A percentile compares a stretch with the other conserved stretches of the same genome.
Conservation (phyloP, 2,888 invertebrate species). For the Drosophila atroscutellata region DNA sequence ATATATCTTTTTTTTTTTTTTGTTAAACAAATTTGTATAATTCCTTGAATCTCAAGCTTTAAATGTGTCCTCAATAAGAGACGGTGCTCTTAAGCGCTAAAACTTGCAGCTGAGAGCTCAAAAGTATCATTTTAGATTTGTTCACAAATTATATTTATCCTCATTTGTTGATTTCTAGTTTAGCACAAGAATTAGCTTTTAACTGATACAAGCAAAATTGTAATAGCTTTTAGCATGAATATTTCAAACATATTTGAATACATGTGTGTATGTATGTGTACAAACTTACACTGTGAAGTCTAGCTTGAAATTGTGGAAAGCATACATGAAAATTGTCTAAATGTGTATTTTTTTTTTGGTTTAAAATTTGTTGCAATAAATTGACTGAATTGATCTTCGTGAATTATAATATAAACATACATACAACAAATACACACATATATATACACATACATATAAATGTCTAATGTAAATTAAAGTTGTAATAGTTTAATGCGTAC, state of each 20-base stretch:
- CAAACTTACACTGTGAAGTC: slow-evolving; percentile 8
- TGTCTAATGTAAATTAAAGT: slow-evolving; percentile 63
- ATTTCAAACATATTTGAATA: slow-evolving; percentile 39
- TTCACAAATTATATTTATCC: not conserved
- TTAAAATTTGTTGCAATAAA: slow-evolving; percentile 69
- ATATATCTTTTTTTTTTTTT: slow-evolving; percentile 6
- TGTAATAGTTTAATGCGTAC: slow-evolving; percentile 29
- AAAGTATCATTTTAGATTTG: slow-evolving; percentile 7
- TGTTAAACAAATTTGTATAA: not conserved
- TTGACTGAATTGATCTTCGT: slow-evolving; percentile 68
- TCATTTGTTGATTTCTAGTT: slow-evolving; percentile 1
- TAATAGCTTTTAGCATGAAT: slow-evolving; percentile 48
- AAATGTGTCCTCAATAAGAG: not conserved
- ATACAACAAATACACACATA: slow-evolving; percentile 33
- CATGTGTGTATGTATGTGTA: slow-evolving; percentile 19
- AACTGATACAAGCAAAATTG: slow-evolving; percentile 10
- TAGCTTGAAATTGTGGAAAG: slow-evolving; percentile 34
- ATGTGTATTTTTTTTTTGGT: slow-evolving; percentile 27
- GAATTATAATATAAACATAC: slow-evolving; percentile 36
- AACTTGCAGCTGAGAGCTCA: slow-evolving; percentile 8
- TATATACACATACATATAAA: slow-evolving; percentile 44
- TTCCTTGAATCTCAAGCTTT: slow-evolving; percentile 11
- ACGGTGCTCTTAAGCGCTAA: not conserved
- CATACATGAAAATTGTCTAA: slow-evolving; percentile 30
- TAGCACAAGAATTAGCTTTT: slow-evolving; percentile 11